Conservation (phyloP, 2,797 vertebrate species). For the Myripristis murdjan region DNA sequence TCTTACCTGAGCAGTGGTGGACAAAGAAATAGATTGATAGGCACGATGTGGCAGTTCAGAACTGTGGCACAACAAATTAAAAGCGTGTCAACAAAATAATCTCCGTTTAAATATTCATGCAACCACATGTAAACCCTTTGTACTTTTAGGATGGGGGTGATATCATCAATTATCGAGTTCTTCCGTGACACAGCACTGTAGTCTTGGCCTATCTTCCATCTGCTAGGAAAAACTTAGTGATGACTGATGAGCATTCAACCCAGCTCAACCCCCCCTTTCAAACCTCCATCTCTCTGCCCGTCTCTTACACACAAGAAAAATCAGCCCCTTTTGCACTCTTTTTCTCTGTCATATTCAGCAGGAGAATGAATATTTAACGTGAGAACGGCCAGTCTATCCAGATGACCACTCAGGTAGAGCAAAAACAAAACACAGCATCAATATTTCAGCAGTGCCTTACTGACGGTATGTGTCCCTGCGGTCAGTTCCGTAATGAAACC, state of each 20-base stretch:
- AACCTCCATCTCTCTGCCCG: conserved; percentile 2
- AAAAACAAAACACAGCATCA: conserved; percentile 78
- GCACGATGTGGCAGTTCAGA: conserved; percentile 26
- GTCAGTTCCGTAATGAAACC: conserved; percentile 52
- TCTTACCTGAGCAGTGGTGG: conserved; percentile 49
- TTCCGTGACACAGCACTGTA: conserved; percentile 64
- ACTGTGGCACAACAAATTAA: conserved; percentile 67
- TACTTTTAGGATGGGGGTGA: conserved; percentile 46
- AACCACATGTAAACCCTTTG: conserved; percentile 77
- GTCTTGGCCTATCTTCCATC: conserved; percentile 75
- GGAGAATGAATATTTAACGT: conserved; percentile 77
- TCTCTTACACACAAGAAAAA: conserved; percentile 69
- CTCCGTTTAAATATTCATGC: conserved; percentile 79
- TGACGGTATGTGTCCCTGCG: conserved; percentile 46
- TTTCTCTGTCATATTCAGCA: conserved; percentile 59
- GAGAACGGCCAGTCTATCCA: conserved; percentile 71
- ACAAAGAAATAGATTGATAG: conserved; percentile 38
- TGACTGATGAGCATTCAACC: conserved; percentile 69
- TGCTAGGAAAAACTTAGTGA: conserved; percentile 79
- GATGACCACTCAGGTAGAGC: conserved; percentile 72
- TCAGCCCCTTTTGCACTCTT: conserved; percentile 63
- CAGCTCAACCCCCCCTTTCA: conserved; percentile 17
- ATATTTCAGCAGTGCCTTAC: conserved; percentile 74
- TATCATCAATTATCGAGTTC: conserved; percentile 75
- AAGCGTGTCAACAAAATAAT: conserved; percentile 73